Conservation (phyloP, 1,140 invertebrate genomes). For the Apis mellifera region Amel_HAv3.1 CM009940.2:3130001-3130500, state of each 20-base stretch:
- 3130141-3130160: neutral
- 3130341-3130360: neutral
- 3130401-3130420: slow-evolving; percentile 87
- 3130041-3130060: neutral
- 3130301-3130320: slow-evolving; percentile 17
- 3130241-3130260: too few species aligned
- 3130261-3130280: too few species aligned
- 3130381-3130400: slow-evolving; percentile 88
- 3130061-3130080: neutral
- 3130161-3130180: neutral
- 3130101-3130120: neutral
- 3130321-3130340: neutral
- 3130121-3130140: neutral
- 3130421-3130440: slow-evolving; percentile 54
- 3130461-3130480: slow-evolving; percentile 48
- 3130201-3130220: neutral
- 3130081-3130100: neutral
- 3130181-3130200: too few species aligned
- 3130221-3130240: neutral
- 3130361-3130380: slow-evolving; percentile 77
- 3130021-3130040: neutral
- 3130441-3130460: slow-evolving; percentile 45
- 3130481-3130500: slow-evolving; percentile 68
- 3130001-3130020: neutral
- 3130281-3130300: neutral